Base-by-base conservation (phyloP, 2,113 vertebrate species). In the Myanophis thanlyinensis region DNA sequence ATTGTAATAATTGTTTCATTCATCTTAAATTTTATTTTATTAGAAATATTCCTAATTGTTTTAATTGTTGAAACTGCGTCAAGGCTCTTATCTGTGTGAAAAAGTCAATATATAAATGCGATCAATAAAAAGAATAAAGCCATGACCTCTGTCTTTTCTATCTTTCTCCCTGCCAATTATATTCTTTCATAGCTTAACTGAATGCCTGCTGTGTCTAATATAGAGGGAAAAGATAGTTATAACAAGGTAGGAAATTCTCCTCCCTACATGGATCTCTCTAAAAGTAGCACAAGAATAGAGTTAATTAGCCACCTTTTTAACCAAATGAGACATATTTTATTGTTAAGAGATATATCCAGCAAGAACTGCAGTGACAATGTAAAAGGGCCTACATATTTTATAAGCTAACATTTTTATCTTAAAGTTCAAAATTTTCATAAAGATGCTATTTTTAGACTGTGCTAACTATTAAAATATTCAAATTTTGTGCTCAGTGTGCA, bases 401-500 rank as follows among this genome's bases (percentile, higher is more conserved):
- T 90, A 89, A 90, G 73, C 52, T 22, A 90, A 86, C 92, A 62
- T 93, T 93, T 89, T 93, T 90, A 89, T 92, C 87, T 49, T 86
- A 90, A 93, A 93, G 92, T 93, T 93, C 92, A 93, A 47, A 90
- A 93, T 90, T 90, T 93, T 93, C 73, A 89, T 93, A 62, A 86
- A 86, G 80, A 86, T 87, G n/a, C 88, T 93, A 86, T 93, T 93
- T 93, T 93, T 85, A 89, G 80, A 5, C 35, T 62, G 22, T 88
- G 91, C 87, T 89, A 89, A 90, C 92, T 93, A 92, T 93, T 93
- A 93, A 90, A 90, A 93, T 93, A 93, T 93, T 93, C 80, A 90
- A 59, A 93, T 93, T 93, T 90, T 90, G 53, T 93, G 92, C 92
- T 85, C 80, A 62, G 80, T 62, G 89, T 93, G 88, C 88, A 93